Conservation (phyloP, 2,113 vertebrate species). For the Macrotis lagotis region DNA sequence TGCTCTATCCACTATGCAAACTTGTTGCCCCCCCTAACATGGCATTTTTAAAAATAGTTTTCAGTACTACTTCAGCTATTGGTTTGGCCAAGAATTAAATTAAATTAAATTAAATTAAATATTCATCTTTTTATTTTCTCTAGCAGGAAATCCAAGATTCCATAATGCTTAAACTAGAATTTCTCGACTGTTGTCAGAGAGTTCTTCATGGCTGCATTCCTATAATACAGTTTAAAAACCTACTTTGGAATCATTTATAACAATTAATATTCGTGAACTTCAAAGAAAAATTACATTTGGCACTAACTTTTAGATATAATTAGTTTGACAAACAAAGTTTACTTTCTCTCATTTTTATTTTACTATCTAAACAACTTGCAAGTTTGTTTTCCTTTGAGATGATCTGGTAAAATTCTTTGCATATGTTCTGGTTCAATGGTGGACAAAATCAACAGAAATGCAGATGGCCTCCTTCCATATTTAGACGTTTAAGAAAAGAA, state of each 20-base stretch:
- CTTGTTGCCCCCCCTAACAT: too few species aligned
- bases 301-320: constrained; percentile 14
- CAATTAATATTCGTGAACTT: constrained; percentile 23
- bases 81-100: background rate
- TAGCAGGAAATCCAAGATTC: constrained; percentile 11
- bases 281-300: constrained; percentile 1
- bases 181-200: background rate
- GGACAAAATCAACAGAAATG: constrained; percentile 60
- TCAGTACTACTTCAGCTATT: background rate
- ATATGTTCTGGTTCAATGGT: constrained; percentile 58
- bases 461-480: constrained; percentile 33
- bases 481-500: constrained; percentile 41
- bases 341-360: constrained; percentile 6
- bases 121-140: constrained; percentile 10
- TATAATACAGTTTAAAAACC: background rate
- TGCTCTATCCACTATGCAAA: too few species aligned
- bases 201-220: background rate
- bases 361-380: background rate
- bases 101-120: constrained; percentile 47
- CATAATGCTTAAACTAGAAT: constrained; percentile 23
- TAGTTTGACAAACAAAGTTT: background rate
- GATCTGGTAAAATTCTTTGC: constrained; percentile 21
- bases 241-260: background rate
- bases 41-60: background rate
- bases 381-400: background rate